Percentiles rank a stretch among this genome's conserved stretches.
These are phyloP conservation scores for Spea bombifrons DNA, from an alignment of 2,113 vertebrate species.

Conservation along the genomic window DNA sequence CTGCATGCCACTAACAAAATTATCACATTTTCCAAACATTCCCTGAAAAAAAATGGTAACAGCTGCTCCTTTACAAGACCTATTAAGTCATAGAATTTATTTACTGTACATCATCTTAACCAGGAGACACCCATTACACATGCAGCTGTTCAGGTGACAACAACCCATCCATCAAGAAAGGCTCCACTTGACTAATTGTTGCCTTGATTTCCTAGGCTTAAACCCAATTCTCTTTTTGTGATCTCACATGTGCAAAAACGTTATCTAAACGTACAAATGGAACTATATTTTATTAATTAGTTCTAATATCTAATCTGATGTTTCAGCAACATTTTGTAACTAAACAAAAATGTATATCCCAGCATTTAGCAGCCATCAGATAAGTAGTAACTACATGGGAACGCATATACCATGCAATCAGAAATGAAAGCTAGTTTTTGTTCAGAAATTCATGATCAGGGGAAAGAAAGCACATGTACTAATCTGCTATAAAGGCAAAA, in stretches of 20 bases:
- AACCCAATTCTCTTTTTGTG: neutral
- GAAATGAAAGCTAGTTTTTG: neutral
- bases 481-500: too few relatives aligned
- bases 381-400: neutral
- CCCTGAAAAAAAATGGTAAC: constrained; percentile 49
- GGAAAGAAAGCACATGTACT: neutral
- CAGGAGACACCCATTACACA: constrained; percentile 56
- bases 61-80: constrained; percentile 51
- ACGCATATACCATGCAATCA: neutral
- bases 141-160: constrained; percentile 62
- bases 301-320: neutral
- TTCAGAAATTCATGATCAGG: neutral
- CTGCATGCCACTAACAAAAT: constrained; percentile 44
- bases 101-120: constrained; percentile 54
- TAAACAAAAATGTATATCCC: neutral
- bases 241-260: too few relatives aligned
- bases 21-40: constrained; percentile 51
- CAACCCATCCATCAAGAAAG: constrained; percentile 62
- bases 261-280: too few relatives aligned
- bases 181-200: constrained; percentile 53
- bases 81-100: constrained; percentile 54
- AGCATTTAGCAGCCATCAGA: neutral
- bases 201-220: too few relatives aligned
- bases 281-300: too few relatives aligned
- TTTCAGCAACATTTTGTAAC: neutral